Conservation (phyloP, 2,888 invertebrate genomes). For the Tethea ocularis region DNA sequence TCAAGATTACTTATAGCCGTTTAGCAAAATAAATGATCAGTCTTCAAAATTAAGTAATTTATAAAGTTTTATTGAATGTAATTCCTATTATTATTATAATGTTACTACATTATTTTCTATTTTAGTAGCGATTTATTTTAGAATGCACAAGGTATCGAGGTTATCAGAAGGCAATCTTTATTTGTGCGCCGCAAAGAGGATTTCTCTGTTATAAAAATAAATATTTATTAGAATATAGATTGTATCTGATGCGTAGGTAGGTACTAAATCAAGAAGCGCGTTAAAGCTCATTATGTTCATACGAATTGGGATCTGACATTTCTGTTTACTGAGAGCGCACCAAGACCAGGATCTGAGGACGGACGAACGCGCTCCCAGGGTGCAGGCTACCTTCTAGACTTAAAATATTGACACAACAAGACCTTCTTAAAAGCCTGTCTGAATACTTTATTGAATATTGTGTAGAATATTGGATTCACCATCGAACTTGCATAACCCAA, state of each 20-base stretch:
- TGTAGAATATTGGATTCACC: constrained; percentile 98
- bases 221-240: constrained; percentile 13
- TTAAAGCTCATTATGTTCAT: constrained; percentile 65
- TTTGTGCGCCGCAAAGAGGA: constrained; percentile 27
- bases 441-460: constrained; percentile 97
- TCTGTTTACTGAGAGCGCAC: constrained; percentile 78
- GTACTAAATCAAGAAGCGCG: constrained; percentile 47
- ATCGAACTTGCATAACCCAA: constrained; percentile 96
- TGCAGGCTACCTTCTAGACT: constrained; percentile 75
- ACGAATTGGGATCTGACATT: constrained; percentile 75
- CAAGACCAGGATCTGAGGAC: constrained; percentile 71
- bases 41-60: constrained; percentile 34
- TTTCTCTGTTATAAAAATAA: constrained; percentile 23
- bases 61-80: not conserved
- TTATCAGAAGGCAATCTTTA: constrained; percentile 18
- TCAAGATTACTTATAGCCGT: not conserved
- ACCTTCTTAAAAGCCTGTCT: constrained; percentile 95
- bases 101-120: constrained; percentile 2
- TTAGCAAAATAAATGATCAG: constrained; percentile 35
- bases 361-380: constrained; percentile 81
- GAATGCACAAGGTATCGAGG: constrained; percentile 5
- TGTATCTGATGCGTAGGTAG: no score
- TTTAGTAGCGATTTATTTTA: not conserved
- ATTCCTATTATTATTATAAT: not conserved
- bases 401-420: constrained; percentile 89